These are phyloP conservation scores for Neosilurus hyrtlii DNA, from an alignment of 2,797 vertebrate species.

Conservation along the genomic window DNA sequence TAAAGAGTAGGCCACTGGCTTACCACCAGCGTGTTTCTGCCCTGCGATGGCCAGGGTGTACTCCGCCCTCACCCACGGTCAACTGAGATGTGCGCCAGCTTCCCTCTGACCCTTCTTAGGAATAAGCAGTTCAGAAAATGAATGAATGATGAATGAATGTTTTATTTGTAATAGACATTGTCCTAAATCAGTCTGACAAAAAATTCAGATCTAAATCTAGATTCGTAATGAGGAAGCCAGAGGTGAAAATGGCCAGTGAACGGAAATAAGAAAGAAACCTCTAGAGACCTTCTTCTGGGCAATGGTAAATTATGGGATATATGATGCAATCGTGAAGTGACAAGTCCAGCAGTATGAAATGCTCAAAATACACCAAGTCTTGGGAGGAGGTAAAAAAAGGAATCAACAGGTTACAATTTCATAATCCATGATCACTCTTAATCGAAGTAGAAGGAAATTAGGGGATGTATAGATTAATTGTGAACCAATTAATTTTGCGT, in stretches of 20 bases:
- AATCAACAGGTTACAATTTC: background rate
- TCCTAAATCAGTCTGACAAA: background rate
- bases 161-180: no score
- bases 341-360: background rate
- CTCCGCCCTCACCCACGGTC: no score
- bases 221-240: background rate
- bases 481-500: background rate
- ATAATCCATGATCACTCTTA: background rate
- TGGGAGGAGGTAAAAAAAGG: background rate
- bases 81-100: no score
- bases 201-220: background rate
- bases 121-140: no score
- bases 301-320: background rate
- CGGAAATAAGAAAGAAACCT: background rate
- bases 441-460: background rate
- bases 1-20: no score
- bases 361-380: background rate
- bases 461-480: background rate
- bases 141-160: no score
- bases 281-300: background rate
- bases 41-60: no score
- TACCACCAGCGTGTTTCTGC: no score
- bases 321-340: background rate
- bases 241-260: background rate
- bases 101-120: no score